These are phyloP conservation scores for Heliornis fulica DNA, from an alignment of 2,113 vertebrate genomes.

Conservation along the genomic window DNA sequence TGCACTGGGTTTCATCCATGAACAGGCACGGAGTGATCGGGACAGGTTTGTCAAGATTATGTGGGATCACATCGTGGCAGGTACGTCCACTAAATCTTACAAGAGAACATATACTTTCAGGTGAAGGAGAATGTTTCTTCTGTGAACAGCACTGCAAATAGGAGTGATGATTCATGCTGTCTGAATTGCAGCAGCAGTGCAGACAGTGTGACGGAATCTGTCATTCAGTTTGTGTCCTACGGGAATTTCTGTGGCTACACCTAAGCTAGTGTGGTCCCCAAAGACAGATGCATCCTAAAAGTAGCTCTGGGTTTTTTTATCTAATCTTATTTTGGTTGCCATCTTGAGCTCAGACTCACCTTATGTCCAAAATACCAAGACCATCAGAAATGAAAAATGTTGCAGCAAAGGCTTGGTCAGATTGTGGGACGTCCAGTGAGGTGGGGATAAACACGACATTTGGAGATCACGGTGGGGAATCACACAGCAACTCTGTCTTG, in stretches of 20 bases:
- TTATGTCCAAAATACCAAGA: not conserved
- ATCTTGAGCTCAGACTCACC: not conserved
- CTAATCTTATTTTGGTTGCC: not conserved
- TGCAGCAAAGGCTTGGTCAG: not conserved
- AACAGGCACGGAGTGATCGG: slow-evolving; percentile 74
- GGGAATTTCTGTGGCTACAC: not conserved
- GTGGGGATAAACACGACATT: not conserved
- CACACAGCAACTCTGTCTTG: accelerated
- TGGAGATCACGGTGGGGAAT: not conserved
- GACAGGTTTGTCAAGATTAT: slow-evolving; percentile 71
- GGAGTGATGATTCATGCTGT: not conserved
- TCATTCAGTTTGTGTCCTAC: not conserved
- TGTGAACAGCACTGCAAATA: not conserved
- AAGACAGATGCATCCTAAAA: not conserved
- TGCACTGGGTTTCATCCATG: slow-evolving; percentile 74
- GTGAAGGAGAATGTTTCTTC: not conserved
- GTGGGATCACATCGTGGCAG: slow-evolving; percentile 67
- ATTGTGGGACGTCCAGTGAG: not conserved
- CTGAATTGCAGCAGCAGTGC: not conserved
- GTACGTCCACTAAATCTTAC: slow-evolving; percentile 30
- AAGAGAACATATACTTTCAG: not conserved
- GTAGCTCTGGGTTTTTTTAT: not conserved
- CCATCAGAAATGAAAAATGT: not conserved
- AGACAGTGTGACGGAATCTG: not conserved
- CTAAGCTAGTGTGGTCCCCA: not conserved